A percentile compares a stretch with the other conserved stretches of the same genome.
These are phyloP conservation scores for Berghia stephanieae DNA, from an alignment of 1,140 invertebrate genomes.

Conservation along the genomic window DNA sequence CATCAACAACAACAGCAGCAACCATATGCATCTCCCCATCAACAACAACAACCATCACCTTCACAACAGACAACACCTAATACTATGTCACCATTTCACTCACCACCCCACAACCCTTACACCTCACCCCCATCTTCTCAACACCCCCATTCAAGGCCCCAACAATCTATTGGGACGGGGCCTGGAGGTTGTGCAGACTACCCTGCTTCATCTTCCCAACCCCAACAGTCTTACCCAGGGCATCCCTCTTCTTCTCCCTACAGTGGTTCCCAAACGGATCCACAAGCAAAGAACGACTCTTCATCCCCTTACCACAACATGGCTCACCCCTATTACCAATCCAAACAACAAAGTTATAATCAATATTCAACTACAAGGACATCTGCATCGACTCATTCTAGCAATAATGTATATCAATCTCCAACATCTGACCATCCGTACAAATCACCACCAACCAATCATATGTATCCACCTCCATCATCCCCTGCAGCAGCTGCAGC, in stretches of 20 bases:
- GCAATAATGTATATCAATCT: constrained; percentile 10
- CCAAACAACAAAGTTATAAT: too few species aligned
- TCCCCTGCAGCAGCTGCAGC: neutral
- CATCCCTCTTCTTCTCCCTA: neutral
- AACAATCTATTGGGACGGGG: too few species aligned
- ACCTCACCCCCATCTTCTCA: constrained; percentile 26
- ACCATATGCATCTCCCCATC: too few species aligned
- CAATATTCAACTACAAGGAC: neutral
- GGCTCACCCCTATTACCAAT: too few species aligned
- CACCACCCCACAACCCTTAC: too few species aligned
- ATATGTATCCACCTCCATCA: constrained; percentile 11
- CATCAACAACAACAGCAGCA: constrained; percentile 12
- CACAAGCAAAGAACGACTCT: too few species aligned
- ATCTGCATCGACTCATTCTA: neutral
- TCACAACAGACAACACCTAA: constrained; percentile 29
- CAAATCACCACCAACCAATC: constrained; percentile 5
- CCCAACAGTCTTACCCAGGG: neutral
- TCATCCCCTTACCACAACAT: too few species aligned
- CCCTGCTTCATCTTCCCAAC: too few species aligned
- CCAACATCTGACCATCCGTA: constrained; percentile 15
- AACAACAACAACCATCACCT: constrained; percentile 1
- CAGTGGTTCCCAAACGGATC: too few species aligned
- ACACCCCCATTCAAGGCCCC: constrained; percentile 1
- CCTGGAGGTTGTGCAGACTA: too few species aligned
- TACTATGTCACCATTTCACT: too few species aligned